Evolutionary conservation across 2,113 vertebrate species (phyloP).

Genomic region (Gallinago paraguaiae): DNA sequence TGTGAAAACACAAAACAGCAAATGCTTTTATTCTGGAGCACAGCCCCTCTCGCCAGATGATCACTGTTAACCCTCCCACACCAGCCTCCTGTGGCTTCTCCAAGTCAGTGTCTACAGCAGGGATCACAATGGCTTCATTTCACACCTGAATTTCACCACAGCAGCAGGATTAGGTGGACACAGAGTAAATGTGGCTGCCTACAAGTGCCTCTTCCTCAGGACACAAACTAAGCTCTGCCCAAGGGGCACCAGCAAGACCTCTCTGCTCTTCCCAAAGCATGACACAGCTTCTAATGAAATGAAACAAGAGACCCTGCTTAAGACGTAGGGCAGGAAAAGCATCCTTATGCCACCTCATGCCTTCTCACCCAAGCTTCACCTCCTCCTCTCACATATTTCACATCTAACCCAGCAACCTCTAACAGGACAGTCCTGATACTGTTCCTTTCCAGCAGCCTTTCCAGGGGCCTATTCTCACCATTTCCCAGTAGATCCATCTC

Average conservation of each 20-base stretch:
- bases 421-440: not conserved
- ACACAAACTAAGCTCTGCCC: not conserved
- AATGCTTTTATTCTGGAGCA: not conserved
- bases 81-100: not conserved
- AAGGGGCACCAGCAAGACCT: not conserved
- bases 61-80: not conserved
- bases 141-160: too few relatives aligned
- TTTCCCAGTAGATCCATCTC: not conserved
- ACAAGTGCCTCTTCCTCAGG: not conserved
- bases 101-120: not conserved
- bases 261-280: not conserved
- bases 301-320: too few relatives aligned
- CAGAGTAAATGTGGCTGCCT: accelerated
- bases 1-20: not conserved
- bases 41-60: not conserved
- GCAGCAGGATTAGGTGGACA: not conserved
- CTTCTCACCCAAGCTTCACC: not conserved
- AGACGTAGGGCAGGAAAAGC: not conserved
- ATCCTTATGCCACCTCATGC: not conserved
- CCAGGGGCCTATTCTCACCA: not conserved
- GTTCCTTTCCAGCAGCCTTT: not conserved
- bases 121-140: not conserved
- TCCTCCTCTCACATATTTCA: not conserved
- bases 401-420: not conserved
- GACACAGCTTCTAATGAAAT: not conserved